A percentile compares a stretch with the other conserved stretches of the same genome.
Conservation (phyloP, 1,140 invertebrate species). For the Drosophila subpulchrella region DNA sequence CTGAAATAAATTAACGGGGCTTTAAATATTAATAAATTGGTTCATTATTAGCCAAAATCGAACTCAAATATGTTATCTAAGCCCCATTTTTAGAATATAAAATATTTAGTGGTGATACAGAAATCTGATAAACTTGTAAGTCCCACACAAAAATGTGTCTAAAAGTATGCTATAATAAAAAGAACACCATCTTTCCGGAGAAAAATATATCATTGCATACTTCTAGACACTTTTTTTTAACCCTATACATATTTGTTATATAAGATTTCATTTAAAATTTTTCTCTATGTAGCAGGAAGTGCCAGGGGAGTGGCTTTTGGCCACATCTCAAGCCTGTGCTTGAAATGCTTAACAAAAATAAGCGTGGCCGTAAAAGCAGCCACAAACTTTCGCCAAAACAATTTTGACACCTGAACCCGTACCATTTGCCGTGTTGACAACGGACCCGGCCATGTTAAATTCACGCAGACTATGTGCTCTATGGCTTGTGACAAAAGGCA, state of each 20-base stretch:
- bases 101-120: too few species aligned
- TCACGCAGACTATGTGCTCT: constrained; percentile 27
- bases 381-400: constrained; percentile 72
- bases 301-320: background rate
- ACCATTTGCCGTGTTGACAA: constrained; percentile 72
- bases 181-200: too few species aligned
- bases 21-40: background rate
- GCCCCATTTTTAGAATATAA: too few species aligned
- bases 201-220: too few species aligned
- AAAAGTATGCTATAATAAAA: background rate
- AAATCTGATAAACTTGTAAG: too few species aligned
- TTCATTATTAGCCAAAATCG: too few species aligned
- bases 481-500: constrained; percentile 20
- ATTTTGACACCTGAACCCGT: constrained; percentile 76
- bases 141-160: background rate
- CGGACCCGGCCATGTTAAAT: constrained; percentile 68
- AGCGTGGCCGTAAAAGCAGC: constrained; percentile 70
- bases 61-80: too few species aligned
- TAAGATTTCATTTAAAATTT: background rate
- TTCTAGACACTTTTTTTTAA: too few species aligned
- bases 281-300: background rate
- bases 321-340: constrained; percentile 52
- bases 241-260: too few species aligned
- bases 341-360: constrained; percentile 65
- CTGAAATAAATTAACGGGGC: background rate